Evolutionary conservation across 2,888 invertebrate genomes (phyloP).

Genomic region (Caenorhabditis macrosperma): DNA sequence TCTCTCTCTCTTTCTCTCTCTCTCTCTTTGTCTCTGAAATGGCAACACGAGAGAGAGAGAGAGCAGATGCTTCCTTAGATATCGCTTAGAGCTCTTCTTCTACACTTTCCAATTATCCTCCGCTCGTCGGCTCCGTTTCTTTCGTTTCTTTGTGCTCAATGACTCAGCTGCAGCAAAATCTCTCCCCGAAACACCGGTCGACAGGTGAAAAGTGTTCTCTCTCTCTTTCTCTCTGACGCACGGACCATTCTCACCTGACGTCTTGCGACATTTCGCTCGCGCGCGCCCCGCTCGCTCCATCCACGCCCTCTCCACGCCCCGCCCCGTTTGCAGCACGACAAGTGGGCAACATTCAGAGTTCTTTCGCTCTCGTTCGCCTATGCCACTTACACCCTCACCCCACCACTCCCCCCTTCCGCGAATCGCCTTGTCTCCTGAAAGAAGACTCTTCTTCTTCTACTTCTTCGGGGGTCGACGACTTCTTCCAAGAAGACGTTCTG

Average conservation of each 20-base stretch:
- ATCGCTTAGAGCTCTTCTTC: not conserved
- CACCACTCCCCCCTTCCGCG: not conserved
- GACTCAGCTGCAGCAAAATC: constrained; percentile 6
- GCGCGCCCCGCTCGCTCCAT: not conserved
- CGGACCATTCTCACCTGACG: constrained; percentile 10
- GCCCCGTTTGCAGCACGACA: not conserved
- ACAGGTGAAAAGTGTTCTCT: constrained; percentile 29
- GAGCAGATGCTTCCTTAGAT: constrained; percentile 41
- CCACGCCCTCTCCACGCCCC: not conserved
- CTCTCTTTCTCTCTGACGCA: constrained; percentile 20
- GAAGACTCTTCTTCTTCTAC: not conserved
- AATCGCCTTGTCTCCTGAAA: too few relatives aligned
- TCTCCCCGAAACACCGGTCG: not conserved
- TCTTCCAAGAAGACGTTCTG: not conserved
- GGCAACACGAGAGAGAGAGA: constrained; percentile 5
- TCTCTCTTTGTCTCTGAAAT: constrained; percentile 5
- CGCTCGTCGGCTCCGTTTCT: not conserved
- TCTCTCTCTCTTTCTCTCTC: not conserved
- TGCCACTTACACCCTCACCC: constrained; percentile 1
- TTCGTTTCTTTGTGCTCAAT: not conserved
- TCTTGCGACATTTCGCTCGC: constrained; percentile 4
- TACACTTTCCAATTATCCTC: constrained; percentile 36
- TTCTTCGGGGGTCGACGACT: not conserved
- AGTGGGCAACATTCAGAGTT: not conserved
- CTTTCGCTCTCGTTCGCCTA: not conserved